Evolutionary conservation across 2,888 invertebrate genomes (phyloP).

Genomic region (Eupithecia exiguata): DNA sequence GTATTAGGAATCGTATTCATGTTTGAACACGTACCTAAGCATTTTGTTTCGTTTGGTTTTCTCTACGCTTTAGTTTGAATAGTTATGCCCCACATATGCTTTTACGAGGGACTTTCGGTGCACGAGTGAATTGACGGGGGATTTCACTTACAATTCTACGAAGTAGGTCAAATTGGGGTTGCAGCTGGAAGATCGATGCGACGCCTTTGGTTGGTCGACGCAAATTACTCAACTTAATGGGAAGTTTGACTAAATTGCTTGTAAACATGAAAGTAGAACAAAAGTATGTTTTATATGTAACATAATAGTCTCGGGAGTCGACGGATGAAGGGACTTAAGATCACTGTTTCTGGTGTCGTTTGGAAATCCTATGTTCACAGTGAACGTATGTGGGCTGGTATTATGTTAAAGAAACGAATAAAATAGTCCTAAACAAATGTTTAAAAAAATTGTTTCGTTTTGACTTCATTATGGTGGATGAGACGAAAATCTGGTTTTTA

Average conservation of each 20-base stretch:
- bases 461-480: neutral
- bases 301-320: neutral
- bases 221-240: conserved; percentile 30
- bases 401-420: neutral
- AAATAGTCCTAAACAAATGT: neutral
- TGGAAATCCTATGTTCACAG: neutral
- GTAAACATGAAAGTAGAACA: conserved; percentile 1
- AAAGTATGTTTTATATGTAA: neutral
- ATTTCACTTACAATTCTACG: conserved; percentile 43
- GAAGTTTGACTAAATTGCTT: conserved; percentile 5
- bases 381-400: neutral
- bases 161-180: conserved; percentile 56
- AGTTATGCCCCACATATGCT: conserved; percentile 28
- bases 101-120: conserved; percentile 49
- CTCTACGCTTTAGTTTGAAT: conserved; percentile 11
- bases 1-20: neutral
- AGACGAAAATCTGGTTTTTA: neutral
- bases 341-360: neutral
- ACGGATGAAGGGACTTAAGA: neutral
- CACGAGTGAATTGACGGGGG: conserved; percentile 47
- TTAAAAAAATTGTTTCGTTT: neutral
- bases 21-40: neutral
- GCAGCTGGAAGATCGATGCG: conserved; percentile 45
- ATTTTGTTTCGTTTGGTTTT: neutral
- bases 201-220: conserved; percentile 22